Evolutionary conservation across 2,113 vertebrate species (phyloP).

Genomic region (Eulemur rufifrons): DNA sequence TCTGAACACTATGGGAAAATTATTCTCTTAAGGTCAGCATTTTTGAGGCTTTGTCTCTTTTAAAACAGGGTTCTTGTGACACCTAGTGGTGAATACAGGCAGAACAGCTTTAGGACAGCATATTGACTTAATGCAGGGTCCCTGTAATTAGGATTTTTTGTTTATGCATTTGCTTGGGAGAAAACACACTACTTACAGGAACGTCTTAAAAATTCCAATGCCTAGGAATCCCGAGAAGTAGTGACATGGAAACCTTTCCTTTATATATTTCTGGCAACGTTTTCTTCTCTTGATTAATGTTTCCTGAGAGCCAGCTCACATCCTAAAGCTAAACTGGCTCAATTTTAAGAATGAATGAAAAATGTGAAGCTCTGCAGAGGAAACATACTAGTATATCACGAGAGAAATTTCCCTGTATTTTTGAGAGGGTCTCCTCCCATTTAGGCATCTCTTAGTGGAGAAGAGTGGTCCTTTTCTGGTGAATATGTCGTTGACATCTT

Average conservation of each 20-base stretch:
- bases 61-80: slow-evolving; percentile 71
- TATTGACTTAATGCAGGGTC: rapidly evolving
- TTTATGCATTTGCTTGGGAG: background rate
- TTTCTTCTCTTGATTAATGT: background rate
- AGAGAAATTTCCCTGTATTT: background rate
- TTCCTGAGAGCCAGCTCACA: slow-evolving; percentile 22
- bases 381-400: background rate
- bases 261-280: background rate
- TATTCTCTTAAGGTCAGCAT: background rate
- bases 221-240: background rate
- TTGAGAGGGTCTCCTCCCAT: background rate
- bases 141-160: background rate
- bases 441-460: background rate
- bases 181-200: background rate
- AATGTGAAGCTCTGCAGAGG: background rate
- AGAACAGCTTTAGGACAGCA: background rate
- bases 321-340: background rate
- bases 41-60: background rate
- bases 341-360: slow-evolving; percentile 44
- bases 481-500: background rate
- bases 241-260: background rate
- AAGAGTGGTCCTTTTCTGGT: background rate
- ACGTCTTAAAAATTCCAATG: background rate
- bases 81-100: slow-evolving; percentile 77
- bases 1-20: slow-evolving; percentile 28